These are phyloP conservation scores for Corbicula japonica DNA, from an alignment of 2,888 invertebrate species.

Conservation along the genomic window DNA sequence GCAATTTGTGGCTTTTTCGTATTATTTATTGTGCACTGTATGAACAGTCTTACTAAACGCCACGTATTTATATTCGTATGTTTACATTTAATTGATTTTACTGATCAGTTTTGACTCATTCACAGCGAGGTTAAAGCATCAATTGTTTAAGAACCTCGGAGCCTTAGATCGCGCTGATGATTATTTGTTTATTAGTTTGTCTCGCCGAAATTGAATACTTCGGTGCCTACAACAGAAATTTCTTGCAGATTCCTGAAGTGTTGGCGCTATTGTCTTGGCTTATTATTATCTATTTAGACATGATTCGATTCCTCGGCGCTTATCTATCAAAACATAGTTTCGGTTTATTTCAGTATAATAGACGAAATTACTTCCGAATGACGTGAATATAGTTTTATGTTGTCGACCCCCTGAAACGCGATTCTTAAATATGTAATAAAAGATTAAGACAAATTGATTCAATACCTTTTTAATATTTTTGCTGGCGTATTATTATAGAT, in stretches of 20 bases:
- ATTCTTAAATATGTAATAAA: constrained; percentile 8
- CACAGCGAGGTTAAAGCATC: background rate
- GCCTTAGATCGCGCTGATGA: constrained; percentile 20
- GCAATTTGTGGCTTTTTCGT: too few species aligned
- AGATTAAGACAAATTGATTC: too few species aligned
- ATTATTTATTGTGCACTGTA: too few species aligned
- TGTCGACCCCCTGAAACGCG: constrained; percentile 8
- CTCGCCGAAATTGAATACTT: constrained; percentile 23
- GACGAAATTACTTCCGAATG: constrained; percentile 11
- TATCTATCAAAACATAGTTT: constrained; percentile 28
- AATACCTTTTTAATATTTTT: too few species aligned
- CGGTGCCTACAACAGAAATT: constrained; percentile 19
- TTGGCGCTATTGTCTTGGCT: constrained; percentile 28
- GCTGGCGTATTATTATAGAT: too few species aligned
- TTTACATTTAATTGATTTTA: too few species aligned
- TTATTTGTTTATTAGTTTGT: constrained; percentile 36
- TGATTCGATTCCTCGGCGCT: constrained; percentile 25
- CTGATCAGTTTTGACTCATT: background rate
- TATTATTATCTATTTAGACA: constrained; percentile 35
- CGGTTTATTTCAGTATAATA: constrained; percentile 32
- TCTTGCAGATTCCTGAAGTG: background rate
- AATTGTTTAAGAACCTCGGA: constrained; percentile 27
- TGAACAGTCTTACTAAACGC: too few species aligned
- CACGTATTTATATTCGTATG: too few species aligned
- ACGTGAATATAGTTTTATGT: background rate